Evolutionary conservation across 1,140 invertebrate genomes (phyloP).

Genomic region (Eubasilissa regina): DNA sequence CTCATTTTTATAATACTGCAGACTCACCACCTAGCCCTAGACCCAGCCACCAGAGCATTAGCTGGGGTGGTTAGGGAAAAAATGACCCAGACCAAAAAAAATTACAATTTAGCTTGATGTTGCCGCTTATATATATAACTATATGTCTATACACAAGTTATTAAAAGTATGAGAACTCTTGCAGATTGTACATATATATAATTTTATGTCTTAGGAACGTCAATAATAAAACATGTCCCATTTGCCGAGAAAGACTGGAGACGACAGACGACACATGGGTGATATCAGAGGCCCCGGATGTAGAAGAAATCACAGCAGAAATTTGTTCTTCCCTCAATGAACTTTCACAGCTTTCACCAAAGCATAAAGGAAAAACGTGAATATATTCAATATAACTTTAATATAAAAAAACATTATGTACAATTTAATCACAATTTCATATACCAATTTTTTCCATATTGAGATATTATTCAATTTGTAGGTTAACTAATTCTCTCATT

Average conservation of each 20-base stretch:
- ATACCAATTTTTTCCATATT: too few species aligned
- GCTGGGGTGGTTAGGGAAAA: too few species aligned
- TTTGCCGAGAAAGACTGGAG: conserved; percentile 76
- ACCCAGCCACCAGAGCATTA: too few species aligned
- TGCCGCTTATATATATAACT: too few species aligned
- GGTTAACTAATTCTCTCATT: too few species aligned
- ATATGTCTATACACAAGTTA: too few species aligned
- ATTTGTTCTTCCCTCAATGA: conserved; percentile 63
- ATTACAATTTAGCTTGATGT: too few species aligned
- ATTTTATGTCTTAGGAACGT: conserved; percentile 72
- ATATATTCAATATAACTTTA: conserved; percentile 35
- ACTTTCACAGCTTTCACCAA: conserved; percentile 53
- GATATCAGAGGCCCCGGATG: conserved; percentile 76
- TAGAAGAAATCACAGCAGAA: conserved; percentile 76
- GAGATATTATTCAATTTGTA: too few species aligned
- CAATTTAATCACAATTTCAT: not conserved
- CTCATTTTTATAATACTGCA: too few species aligned
- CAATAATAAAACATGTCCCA: conserved; percentile 78
- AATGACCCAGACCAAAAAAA: too few species aligned
- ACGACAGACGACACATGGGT: conserved; percentile 80
- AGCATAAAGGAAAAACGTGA: conserved; percentile 47
- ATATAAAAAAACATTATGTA: conserved; percentile 12
- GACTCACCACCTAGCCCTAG: too few species aligned
- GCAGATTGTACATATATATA: too few species aligned
- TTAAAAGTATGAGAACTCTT: not conserved